Evolutionary conservation across 1,140 invertebrate genomes (phyloP).

Genomic region (Pectinophora gossypiella): DNA sequence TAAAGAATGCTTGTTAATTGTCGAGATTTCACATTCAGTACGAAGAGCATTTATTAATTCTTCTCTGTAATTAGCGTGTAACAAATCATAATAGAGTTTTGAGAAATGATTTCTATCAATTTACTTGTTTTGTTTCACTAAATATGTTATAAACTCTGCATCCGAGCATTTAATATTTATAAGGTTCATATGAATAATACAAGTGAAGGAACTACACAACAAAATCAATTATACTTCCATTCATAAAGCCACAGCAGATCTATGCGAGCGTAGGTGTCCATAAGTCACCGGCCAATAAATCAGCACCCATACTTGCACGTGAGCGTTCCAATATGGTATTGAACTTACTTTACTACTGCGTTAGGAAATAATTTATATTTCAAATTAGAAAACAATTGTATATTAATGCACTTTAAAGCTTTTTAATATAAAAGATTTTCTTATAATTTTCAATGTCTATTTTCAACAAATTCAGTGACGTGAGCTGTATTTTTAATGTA

Average conservation of each 20-base stretch:
- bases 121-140: neutral
- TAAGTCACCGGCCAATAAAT: conserved; percentile 41
- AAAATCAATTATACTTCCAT: conserved; percentile 46
- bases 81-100: neutral
- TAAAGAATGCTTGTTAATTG: conserved; percentile 10
- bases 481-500: too few species aligned
- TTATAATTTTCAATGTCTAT: too few species aligned
- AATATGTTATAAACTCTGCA: too few species aligned
- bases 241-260: conserved; percentile 39
- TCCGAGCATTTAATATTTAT: conserved; percentile 21
- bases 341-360: too few species aligned
- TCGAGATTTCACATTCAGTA: conserved; percentile 1
- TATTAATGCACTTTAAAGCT: too few species aligned
- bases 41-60: neutral
- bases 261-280: conserved; percentile 38
- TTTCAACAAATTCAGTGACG: too few species aligned
- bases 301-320: conserved; percentile 20
- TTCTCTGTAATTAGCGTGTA: neutral
- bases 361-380: too few species aligned
- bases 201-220: conserved; percentile 40
- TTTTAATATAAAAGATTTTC: too few species aligned
- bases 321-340: conserved; percentile 6
- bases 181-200: conserved; percentile 32
- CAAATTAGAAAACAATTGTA: too few species aligned
- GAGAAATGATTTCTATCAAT: neutral